Base-by-base conservation (phyloP, 1,140 invertebrate species). In the Eueides isabella region DNA sequence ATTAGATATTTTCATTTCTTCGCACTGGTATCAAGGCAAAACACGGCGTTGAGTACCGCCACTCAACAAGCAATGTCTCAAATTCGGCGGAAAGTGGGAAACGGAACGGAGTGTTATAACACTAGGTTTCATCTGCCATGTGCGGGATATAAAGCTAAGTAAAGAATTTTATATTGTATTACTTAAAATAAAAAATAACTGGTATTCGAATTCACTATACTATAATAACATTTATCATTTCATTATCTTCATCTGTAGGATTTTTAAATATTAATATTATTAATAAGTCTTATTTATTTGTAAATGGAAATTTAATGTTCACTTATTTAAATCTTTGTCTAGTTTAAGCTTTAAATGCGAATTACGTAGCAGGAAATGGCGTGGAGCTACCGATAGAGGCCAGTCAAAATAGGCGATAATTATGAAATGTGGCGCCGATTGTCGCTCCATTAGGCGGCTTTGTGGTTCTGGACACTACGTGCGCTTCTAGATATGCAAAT, bases 381-480 rank as follows among this genome's bases (percentile, higher is more conserved):
- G 78, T 74, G 71, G 75, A 83, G 85, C 87, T 80, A 81, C 85
- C 83, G 88, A 91, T 91, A 88, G 78, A 84, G 85, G 85, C 81
- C 87, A 77, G 88, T 90, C 88, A 90, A 90, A 90, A 92, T 91
- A 91, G 89, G 81, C 88, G 85, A 92, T 92, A 91, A 91, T 92
- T 92, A 92, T 92, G 89, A 92, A 88, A 87, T 92, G 85, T 89
- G 82, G 84, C 83, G 83, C 83, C 90, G 85, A 92, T 90, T 92
- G 89, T 92, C 88, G 84, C 80, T 72, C 85, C 87, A 91, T 92
- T 90, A 90, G 84, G 65, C 84, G 82, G 89, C 85, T 89, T 87
- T 87, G 88, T 88, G 80, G 82, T 85, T 83, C 70, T 77, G 80
- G 64, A 73, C 71, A 76, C 76, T 83, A 82, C 81, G 85, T 85